Base-by-base conservation (phyloP, 2,888 invertebrate species). In the Meandrusa payeni region DNA sequence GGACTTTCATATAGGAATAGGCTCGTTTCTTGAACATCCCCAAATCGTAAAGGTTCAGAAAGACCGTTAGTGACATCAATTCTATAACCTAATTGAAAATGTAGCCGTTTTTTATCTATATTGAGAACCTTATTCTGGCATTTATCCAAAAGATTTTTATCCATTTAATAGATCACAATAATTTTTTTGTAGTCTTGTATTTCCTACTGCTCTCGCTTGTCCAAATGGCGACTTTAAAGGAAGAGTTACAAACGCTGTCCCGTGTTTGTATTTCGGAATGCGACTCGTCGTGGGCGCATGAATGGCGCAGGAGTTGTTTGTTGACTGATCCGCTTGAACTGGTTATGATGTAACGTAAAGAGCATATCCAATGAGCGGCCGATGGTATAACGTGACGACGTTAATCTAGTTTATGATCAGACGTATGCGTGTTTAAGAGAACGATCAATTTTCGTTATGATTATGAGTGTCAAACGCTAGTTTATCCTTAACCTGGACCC, bases 321-420 rank as follows among this genome's bases (percentile, higher is more conserved):
- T 81, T 76, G 78, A 80, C 80, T 77, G 78, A 76, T 77, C 72
- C 59, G 61, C 60, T 58, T 71, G 64, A 69, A 76, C 79, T 75
- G 76, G 79, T 79, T 81, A 72, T 83, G 82, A 83, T 76, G 79
- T 77, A 80, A 82, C 69, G 58, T 61, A 65, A 60, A 64, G 68
- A 60, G 64, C 59, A 54, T 60, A 62, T 63, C 64, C 43, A 52
- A 60, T 61, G 67, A 69, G 68, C 65, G 57, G 52, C 46, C 23
- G 48, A 41, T 52, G 48, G 52, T 58, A 53, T 59, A 58, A 58
- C 54, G 47, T 51, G 52, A 36, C 38, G 34, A 54, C 51, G 45
- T 45, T 44, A 40, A 38, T 47, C 40, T 41, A 44, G 44, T 52
- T 56, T 52, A 54, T 49, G 48, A 49, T 42, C 32, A 17, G 41